Evolutionary conservation across 2,888 invertebrate species (phyloP), one percentile per base, ranked within the genome.

Genomic region (Cataglyphis livida): DNA sequence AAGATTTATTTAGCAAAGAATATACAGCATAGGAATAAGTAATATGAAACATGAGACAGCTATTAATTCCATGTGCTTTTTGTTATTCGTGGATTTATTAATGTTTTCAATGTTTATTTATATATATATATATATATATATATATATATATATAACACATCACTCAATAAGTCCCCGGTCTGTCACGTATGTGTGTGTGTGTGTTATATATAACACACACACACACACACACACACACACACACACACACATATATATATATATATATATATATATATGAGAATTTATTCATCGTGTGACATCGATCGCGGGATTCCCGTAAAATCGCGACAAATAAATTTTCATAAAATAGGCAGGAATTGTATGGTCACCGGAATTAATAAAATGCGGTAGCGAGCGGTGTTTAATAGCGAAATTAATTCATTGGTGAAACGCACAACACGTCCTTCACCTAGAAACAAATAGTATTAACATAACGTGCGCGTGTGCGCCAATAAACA

Each of bases 381-480:
- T 32, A 18, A 51, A n/a, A 79, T 59, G n/a, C 70, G 78, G 51
- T 25, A 59, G 35, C 78, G 68, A 66, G 25, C 15, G 21, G n/a
- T 32, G n/a, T 51, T 68, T 68, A 18, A 28, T 18, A n/a, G 68
- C n/a, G 57, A 35, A 18, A 71, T 70, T 70, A 70, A 70, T 79
- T 12, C 35, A 44, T 59, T 32, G 71, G 59, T 71, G 57, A 41
- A 70, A 71, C 59, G 70, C 41, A 70, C 41, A 70, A 44, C 18
- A 12, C 18, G 71, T 79, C 78, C 78, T 79, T 79, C 78, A 79
- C 78, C 78, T 79, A 79, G 71, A 79, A 79, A 79, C 59, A 71
- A 71, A 71, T 35, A 9, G 32, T 59, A 79, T 79, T 79, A 79
- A 44, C 78, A 79, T 71, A 71, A 79, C 59, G 18, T 15, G 12